Conservation (phyloP, 2,797 vertebrate species). For the Thaleichthys pacificus region DNA sequence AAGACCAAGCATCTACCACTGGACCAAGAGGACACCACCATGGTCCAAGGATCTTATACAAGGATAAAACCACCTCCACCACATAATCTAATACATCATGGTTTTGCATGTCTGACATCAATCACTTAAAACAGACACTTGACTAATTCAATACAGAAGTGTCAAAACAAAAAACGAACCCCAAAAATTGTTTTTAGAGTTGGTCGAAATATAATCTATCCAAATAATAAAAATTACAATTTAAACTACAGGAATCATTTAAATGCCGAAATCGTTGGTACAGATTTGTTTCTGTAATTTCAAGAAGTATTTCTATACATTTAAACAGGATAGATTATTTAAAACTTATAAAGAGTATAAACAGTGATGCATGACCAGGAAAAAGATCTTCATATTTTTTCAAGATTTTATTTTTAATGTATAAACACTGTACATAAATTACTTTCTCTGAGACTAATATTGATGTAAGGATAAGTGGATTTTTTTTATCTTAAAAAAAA, state of each 20-base stretch:
- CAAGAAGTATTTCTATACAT: slow-evolving; percentile 55
- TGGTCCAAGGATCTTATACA: too few relatives aligned
- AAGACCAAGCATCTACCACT: too few relatives aligned
- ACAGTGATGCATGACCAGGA: slow-evolving; percentile 55
- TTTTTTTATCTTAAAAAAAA: slow-evolving; percentile 73
- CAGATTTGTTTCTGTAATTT: slow-evolving; percentile 48
- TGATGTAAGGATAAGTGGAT: slow-evolving; percentile 97
- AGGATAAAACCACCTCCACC: neutral
- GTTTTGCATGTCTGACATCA: slow-evolving; percentile 6
- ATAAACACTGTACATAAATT: slow-evolving; percentile 99
- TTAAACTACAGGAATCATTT: too few relatives aligned
- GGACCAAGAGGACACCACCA: too few relatives aligned
- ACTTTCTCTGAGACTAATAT: slow-evolving; percentile 99
- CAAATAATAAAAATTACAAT: slow-evolving; percentile 20
- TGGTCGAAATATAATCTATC: slow-evolving; percentile 4
- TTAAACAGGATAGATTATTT: slow-evolving; percentile 54
- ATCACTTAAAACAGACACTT: slow-evolving; percentile 28
- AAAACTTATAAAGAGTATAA: slow-evolving; percentile 56
- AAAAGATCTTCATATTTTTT: slow-evolving; percentile 76
- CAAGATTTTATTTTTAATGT: slow-evolving; percentile 94
- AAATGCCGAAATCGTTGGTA: slow-evolving; percentile 47
- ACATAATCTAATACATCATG: slow-evolving; percentile 6
- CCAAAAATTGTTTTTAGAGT: too few relatives aligned
- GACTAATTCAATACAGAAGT: slow-evolving; percentile 25
- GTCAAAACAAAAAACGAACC: slow-evolving; percentile 8